Evolutionary conservation across 2,888 invertebrate genomes (phyloP).

Genomic region (Liopterus haemorrhoidalis): DNA sequence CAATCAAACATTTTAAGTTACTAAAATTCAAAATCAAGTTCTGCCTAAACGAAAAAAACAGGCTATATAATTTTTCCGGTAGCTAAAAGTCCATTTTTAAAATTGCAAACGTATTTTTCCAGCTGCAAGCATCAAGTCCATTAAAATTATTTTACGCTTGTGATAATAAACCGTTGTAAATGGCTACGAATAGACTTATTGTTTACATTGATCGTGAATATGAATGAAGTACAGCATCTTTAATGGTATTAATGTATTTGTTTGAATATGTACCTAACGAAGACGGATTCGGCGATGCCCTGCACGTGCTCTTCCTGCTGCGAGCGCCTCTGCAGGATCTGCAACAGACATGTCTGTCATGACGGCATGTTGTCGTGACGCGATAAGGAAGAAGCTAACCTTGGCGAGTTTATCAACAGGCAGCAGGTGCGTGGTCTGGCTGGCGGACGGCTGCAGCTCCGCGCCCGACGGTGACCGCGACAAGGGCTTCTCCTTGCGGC

Average conservation of each 20-base stretch:
- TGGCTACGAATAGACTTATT: no score
- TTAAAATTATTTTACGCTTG: no score
- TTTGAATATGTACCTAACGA: slow-evolving; percentile 48
- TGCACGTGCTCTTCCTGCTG: slow-evolving; percentile 64
- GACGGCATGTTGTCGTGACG: neutral
- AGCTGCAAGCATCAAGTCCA: no score
- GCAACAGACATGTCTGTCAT: slow-evolving; percentile 35
- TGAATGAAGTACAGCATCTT: neutral
- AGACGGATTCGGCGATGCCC: slow-evolving; percentile 64
- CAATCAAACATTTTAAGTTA: no score
- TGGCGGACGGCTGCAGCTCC: slow-evolving; percentile 59
- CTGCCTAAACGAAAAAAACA: no score
- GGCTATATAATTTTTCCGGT: no score
- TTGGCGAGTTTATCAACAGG: slow-evolving; percentile 73
- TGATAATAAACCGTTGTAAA: no score
- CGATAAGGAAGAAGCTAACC: slow-evolving; percentile 44
- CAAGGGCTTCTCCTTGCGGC: slow-evolving; percentile 49
- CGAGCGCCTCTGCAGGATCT: slow-evolving; percentile 65
- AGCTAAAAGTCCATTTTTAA: no score
- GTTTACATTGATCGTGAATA: neutral
- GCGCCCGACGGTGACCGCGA: slow-evolving; percentile 61
- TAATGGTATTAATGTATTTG: slow-evolving; percentile 6
- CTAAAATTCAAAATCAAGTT: no score
- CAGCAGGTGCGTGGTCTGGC: slow-evolving; percentile 54
- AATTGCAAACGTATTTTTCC: no score